Evolutionary conservation across 2,888 invertebrate species (phyloP).

Genomic region (Chalcis sispes): DNA sequence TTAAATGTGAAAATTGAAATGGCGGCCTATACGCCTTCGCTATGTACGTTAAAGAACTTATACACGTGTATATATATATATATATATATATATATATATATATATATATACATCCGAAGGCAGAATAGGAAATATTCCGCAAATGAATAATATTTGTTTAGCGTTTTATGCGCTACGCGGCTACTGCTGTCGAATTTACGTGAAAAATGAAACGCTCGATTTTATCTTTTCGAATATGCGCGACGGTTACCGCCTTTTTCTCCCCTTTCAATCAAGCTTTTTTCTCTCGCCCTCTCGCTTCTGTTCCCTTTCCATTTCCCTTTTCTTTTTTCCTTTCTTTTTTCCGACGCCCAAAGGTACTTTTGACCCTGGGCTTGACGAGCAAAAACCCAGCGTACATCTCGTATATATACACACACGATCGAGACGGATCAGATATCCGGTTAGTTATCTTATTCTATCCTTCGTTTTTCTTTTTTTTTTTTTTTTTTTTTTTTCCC

Average conservation of each 20-base stretch:
- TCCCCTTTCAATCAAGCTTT: conserved; percentile 44
- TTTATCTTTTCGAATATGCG: conserved; percentile 41
- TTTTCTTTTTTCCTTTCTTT: conserved; percentile 38
- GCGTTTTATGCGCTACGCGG: conserved; percentile 36
- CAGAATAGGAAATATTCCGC: conserved; percentile 25
- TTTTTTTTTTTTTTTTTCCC: too few species aligned
- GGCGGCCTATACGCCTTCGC: not conserved
- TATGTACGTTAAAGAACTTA: too few species aligned
- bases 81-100: too few species aligned
- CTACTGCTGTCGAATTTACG: conserved; percentile 40
- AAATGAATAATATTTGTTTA: conserved; percentile 52
- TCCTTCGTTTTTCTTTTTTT: too few species aligned
- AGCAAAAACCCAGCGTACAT: not conserved
- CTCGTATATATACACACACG: too few species aligned
- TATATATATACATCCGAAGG: not conserved
- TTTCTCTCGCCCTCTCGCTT: not conserved
- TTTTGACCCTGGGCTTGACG: conserved; percentile 14
- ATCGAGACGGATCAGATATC: too few species aligned
- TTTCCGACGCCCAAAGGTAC: conserved; percentile 42
- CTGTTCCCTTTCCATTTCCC: conserved; percentile 9
- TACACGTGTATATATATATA: not conserved
- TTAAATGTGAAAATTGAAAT: conserved; percentile 43
- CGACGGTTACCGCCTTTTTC: not conserved
- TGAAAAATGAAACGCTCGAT: conserved; percentile 37
- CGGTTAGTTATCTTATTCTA: too few species aligned